Base-by-base conservation (phyloP, 2,888 invertebrate species). In the Drosophila parthenogenetica region DNA sequence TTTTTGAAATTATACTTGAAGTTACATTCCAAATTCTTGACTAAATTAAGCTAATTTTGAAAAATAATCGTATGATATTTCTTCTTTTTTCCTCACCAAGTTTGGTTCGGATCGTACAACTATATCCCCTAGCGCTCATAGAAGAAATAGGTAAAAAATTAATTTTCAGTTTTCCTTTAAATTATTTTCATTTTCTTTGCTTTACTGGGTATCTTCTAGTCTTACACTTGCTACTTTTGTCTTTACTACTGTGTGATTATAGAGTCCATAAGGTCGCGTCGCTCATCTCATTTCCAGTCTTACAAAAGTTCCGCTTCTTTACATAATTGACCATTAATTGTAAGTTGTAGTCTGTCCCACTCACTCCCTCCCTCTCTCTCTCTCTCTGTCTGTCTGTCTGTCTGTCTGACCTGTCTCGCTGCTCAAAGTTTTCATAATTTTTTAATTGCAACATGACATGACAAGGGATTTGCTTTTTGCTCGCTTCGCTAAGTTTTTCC, bases 361-460 rank as follows among this genome's bases (percentile, higher is more conserved):
- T n/a, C n/a, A n/a, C 42, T 45, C 60, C 49, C 45, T 29, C 14
- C 40, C n/a, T 54, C 35, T 43, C 19, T 29, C 1, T 22, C 1
- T 55, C 40, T 5, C 2, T 32, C 14, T 22, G 8, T 29, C 29
- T 13, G 16, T 48, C 42, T 29, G 37, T 45, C 16, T 19, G 40
- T 43, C 22, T 49, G 48, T 55, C 19, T 70, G 64, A 69, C 64
- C 53, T 46, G 79, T 79, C 78, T 71, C 29, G 29, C 29, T 29
- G 29, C 29, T 29, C 29, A 29, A 29, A 70, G 75, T 81, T 22
- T 45, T 37, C 46, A 37, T 46, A 57, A 70, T 67, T 77, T 73
- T 81, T 77, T 79, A 86, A 89, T 86, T 89, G 75, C 81, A 75
- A 81, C 81, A 84, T 84, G 83, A 88, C 81, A 88, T 86, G 89